These are phyloP conservation scores for Tipula lateralis DNA, from an alignment of 2,888 invertebrate species.

Conservation along the genomic window DNA sequence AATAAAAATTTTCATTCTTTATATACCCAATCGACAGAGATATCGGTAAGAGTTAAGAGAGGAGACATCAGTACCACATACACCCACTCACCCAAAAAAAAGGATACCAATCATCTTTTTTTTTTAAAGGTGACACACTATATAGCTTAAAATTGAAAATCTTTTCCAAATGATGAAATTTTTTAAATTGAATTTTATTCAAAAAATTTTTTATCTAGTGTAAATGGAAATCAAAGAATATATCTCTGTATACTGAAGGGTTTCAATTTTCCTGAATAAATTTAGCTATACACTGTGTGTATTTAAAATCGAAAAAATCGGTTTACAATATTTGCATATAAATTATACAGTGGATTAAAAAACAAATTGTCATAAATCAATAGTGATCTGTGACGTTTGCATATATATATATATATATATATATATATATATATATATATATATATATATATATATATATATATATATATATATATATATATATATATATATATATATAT, in stretches of 20 bases:
- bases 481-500: too few relatives aligned
- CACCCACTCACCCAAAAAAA: neutral
- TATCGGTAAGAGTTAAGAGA: neutral
- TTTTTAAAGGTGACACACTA: neutral
- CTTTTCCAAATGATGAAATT: neutral
- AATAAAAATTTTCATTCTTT: neutral
- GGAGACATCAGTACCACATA: neutral
- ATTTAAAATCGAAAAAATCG: neutral
- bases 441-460: too few relatives aligned
- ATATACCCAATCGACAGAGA: neutral
- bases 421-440: too few relatives aligned
- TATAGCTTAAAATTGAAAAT: neutral
- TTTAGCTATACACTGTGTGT: neutral
- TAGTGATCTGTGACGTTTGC: too few relatives aligned
- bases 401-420: too few relatives aligned
- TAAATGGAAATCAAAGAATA: constrained; percentile 8
- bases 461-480: too few relatives aligned
- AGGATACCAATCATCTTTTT: neutral
- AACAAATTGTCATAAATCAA: neutral
- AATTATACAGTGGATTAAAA: constrained; percentile 6
- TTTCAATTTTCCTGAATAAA: neutral
- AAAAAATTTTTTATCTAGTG: neutral
- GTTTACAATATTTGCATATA: neutral
- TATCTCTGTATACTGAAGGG: neutral
- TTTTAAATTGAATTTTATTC: neutral